Conservation (phyloP, 64 coral and sea anemone species). For the Orbicella faveolata region DNA sequence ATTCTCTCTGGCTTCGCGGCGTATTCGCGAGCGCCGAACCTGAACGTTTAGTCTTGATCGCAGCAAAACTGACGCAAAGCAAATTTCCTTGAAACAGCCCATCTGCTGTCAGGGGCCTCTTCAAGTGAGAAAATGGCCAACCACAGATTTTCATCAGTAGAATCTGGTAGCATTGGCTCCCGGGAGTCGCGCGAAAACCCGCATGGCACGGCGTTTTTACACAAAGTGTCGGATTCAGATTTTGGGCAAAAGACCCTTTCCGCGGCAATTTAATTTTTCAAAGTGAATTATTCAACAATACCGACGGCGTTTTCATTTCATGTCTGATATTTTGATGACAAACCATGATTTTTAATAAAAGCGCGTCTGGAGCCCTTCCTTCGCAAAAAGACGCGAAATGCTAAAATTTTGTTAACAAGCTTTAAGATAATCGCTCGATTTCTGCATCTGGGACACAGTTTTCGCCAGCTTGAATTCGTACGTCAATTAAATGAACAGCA, state of each 20-base stretch:
- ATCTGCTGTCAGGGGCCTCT: background rate
- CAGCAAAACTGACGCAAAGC: background rate
- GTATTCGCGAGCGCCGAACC: background rate
- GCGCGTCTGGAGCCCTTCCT: conserved; percentile 12
- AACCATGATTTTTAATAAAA: conserved; percentile 23
- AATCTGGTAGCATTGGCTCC: conserved; percentile 9
- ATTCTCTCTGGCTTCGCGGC: background rate
- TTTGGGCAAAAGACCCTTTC: background rate
- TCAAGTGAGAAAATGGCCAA: background rate
- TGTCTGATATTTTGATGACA: background rate
- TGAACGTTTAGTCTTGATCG: background rate
- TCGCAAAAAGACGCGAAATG: conserved; percentile 13
- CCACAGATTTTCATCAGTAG: conserved; percentile 32
- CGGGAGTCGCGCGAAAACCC: background rate
- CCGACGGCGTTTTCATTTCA: background rate
- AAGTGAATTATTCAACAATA: conserved; percentile 42
- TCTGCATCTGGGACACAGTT: background rate
- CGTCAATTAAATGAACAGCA: background rate
- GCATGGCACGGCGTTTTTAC: background rate
- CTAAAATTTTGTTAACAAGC: conserved; percentile 39
- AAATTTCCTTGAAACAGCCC: background rate
- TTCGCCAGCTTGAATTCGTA: background rate
- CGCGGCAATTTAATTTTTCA: conserved; percentile 11
- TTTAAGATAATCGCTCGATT: background rate
- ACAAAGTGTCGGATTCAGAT: conserved; percentile 7